Percentiles rank a stretch among this genome's conserved stretches.
These are phyloP conservation scores for Onthophagus taurus DNA, from an alignment of 1,140 invertebrate genomes.

Conservation along the genomic window DNA sequence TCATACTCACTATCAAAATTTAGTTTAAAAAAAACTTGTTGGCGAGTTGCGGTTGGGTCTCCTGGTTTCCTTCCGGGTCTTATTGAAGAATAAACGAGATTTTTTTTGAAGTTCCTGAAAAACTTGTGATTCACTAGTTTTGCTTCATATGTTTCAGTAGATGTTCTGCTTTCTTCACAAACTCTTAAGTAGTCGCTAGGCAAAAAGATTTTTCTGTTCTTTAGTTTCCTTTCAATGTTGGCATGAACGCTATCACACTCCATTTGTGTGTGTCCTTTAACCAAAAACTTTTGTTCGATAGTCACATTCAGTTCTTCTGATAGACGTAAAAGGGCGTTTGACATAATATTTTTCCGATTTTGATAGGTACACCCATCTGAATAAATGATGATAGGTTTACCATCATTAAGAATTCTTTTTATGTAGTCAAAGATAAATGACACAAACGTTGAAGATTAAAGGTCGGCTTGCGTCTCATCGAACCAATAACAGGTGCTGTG, in stretches of 20 bases:
- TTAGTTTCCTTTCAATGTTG: conserved; percentile 23
- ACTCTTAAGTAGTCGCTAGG: conserved; percentile 17
- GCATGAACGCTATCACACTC: conserved; percentile 29
- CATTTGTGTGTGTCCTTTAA: conserved; percentile 33
- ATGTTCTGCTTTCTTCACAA: conserved; percentile 21
- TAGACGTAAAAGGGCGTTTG: conserved; percentile 11
- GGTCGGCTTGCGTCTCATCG: conserved; percentile 27
- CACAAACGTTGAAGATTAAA: conserved; percentile 36
- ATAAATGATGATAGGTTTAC: no score
- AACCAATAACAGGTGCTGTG: conserved; percentile 15
- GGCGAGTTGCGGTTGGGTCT: no score
- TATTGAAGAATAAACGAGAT: no score
- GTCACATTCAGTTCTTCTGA: background rate
- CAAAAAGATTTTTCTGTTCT: conserved; percentile 17
- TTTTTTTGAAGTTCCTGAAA: conserved; percentile 6
- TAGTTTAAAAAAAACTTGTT: no score
- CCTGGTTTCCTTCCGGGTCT: no score
- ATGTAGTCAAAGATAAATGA: no score
- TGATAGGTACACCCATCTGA: no score
- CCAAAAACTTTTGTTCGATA: conserved; percentile 8
- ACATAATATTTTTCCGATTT: conserved; percentile 15
- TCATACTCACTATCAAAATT: no score
- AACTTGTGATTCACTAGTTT: conserved; percentile 12
- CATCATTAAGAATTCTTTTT: no score
- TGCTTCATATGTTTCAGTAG: conserved; percentile 12